Base-by-base conservation (phyloP, 2,888 invertebrate genomes). In the Apamea epomidion region DNA sequence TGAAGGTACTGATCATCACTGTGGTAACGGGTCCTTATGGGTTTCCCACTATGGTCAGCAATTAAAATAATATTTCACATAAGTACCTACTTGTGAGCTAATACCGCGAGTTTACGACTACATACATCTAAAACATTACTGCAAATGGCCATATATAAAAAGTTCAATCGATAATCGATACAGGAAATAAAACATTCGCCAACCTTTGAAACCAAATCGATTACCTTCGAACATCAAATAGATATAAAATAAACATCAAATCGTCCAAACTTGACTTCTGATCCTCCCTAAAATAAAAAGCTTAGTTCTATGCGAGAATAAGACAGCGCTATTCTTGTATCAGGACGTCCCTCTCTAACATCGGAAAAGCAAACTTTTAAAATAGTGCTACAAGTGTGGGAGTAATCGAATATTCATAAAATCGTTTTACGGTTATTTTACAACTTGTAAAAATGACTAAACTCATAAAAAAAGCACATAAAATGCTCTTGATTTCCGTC, bases 351-450 rank as follows among this genome's bases (percentile, higher is more conserved):
- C 65, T 69, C 21, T 68, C 73, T 58, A 51, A 73, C 65, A 51
- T 72, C 14, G 21, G 62, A 45, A 69, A 60, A 83, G 37, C 45
- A 51, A 21, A 54, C 62, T n/a, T 74, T 68, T 69, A 16, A 68
- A 80, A 68, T 80, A 78, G 80, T 79, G 73, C 2, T 78, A 75
- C 37, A 68, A 78, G 68, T 67, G 62, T 76, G 79, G 68, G 65
- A 60, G 42, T 78, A 76, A 89, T 84, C 69, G 51, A 78, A 75
- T 78, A 74, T 65, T 75, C 71, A 87, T 87, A 74, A 83, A 87
- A 65, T 7, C 14, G 32, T 78, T 89, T 89, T 84, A 89, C 82
- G 87, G 71, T 82, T 80, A 84, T 89, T 88, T 88, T 89, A 89
- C 76, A 70, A 81, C 82, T 82, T 85, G 82, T 89, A 84, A 85